Conservation (phyloP, 2,113 vertebrate species). For the Cololabis saira region DNA sequence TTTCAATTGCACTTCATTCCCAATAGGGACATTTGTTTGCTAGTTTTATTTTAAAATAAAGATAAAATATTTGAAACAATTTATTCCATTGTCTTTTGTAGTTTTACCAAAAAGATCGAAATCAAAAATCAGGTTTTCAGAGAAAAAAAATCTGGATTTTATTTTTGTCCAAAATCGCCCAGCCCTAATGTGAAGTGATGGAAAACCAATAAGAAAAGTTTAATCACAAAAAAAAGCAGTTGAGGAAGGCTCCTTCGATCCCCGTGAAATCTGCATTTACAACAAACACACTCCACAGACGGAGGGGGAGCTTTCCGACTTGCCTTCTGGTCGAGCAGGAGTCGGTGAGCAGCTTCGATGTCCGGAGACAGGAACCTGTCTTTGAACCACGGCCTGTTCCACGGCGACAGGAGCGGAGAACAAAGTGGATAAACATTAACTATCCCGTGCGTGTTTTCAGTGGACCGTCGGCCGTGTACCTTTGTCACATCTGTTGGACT, state of each 20-base stretch:
- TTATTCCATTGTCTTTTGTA: no score
- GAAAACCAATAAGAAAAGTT: no score
- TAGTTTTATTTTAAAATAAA: no score
- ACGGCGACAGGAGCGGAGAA: neutral
- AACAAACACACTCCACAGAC: no score
- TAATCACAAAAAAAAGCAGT: neutral
- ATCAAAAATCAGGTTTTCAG: no score
- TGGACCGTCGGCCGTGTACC: slow-evolving; percentile 41
- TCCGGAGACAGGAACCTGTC: slow-evolving; percentile 98
- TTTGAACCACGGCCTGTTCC: slow-evolving; percentile 94
- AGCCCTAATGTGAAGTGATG: no score
- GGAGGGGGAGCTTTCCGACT: slow-evolving; percentile 41
- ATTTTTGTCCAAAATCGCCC: no score
- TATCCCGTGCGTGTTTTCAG: slow-evolving; percentile 46
- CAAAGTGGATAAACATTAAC: slow-evolving; percentile 73
- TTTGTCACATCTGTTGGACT: slow-evolving; percentile 75
- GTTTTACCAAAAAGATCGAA: no score
- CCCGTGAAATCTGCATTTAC: neutral
- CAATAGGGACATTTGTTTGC: no score
- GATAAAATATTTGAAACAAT: no score
- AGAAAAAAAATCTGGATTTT: no score
- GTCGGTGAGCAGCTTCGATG: slow-evolving; percentile 90
- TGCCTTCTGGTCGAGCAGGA: slow-evolving; percentile 92
- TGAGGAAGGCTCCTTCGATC: neutral
- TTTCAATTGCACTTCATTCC: no score